Conservation (phyloP, 2,797 vertebrate genomes). For the Onychomys torridus region DNA sequence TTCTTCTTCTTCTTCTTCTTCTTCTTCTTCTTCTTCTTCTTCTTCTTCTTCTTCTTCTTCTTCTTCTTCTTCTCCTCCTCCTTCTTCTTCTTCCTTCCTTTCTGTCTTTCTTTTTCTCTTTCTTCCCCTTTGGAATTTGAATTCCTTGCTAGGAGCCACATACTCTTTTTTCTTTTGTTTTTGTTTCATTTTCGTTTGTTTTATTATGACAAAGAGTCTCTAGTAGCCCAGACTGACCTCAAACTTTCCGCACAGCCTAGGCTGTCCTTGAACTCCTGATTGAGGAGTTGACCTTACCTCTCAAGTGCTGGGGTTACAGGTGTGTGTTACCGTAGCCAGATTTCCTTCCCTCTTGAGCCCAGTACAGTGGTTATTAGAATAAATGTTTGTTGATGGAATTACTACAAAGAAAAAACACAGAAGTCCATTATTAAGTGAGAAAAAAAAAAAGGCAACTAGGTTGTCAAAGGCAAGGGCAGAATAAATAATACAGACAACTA, state of each 20-base stretch:
- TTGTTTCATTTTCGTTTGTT: neutral
- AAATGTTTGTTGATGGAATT: slow-evolving; percentile 35
- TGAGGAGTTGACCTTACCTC: neutral
- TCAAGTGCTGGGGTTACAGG: neutral
- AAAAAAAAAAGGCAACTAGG: neutral
- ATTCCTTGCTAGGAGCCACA: neutral
- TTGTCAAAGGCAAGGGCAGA: slow-evolving; percentile 36
- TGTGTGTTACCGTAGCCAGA: neutral
- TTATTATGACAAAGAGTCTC: neutral
- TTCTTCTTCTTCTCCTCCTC: too few species aligned
- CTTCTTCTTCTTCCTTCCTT: too few species aligned
- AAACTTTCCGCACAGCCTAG: neutral
- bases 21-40: too few species aligned
- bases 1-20: too few species aligned
- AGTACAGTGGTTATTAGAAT: neutral
- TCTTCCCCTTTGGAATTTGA: neutral
- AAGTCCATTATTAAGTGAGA: neutral
- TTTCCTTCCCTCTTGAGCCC: neutral
- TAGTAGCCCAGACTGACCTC: neutral
- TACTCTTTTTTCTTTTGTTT: neutral
- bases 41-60: too few species aligned
- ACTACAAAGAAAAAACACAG: slow-evolving; percentile 33
- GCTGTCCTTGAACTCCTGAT: neutral
- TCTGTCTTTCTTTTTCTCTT: neutral
- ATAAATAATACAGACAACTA: slow-evolving; percentile 1